phyloP scores from a whole-genome alignment of 2,888 invertebrate species.

The Apantesis nais region DNA sequence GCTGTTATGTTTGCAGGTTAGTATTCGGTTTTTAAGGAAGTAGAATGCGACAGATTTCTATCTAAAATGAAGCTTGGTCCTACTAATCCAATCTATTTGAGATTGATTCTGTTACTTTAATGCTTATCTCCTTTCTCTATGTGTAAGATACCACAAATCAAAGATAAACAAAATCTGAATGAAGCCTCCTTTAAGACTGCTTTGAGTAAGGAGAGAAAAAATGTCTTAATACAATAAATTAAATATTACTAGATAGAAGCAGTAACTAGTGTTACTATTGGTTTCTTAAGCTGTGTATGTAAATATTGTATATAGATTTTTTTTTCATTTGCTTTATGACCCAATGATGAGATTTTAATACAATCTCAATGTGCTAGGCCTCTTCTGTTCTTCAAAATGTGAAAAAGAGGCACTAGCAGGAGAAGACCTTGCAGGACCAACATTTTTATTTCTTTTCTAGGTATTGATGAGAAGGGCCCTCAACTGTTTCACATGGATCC shows the following conservation, averaged over 20 bases:
- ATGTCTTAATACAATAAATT: neutral
- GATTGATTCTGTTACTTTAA: neutral
- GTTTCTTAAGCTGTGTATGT: too few relatives aligned
- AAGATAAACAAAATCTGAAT: too few relatives aligned
- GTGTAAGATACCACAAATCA: neutral
- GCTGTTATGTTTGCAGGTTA: slow-evolving; percentile 97
- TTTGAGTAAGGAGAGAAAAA: neutral
- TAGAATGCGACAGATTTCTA: neutral
- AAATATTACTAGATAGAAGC: neutral
- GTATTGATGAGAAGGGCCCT: slow-evolving; percentile 96
- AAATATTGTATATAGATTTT: too few relatives aligned
- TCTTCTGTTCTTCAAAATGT: too few relatives aligned
- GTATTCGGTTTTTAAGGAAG: slow-evolving; percentile 4
- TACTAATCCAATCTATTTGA: neutral
- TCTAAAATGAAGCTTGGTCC: neutral
- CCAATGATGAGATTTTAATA: too few relatives aligned
- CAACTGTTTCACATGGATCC: slow-evolving; percentile 99
- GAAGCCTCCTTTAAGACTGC: neutral
- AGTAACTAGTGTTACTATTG: too few relatives aligned
- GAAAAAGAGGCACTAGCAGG: too few relatives aligned
- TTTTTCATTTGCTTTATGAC: too few relatives aligned
- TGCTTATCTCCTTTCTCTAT: neutral
- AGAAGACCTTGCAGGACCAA: too few relatives aligned
- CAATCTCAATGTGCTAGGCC: too few relatives aligned
- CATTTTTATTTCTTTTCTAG: slow-evolving; percentile 56